Conservation (phyloP, 2,888 invertebrate genomes). For the Hydriomena furcata region DNA sequence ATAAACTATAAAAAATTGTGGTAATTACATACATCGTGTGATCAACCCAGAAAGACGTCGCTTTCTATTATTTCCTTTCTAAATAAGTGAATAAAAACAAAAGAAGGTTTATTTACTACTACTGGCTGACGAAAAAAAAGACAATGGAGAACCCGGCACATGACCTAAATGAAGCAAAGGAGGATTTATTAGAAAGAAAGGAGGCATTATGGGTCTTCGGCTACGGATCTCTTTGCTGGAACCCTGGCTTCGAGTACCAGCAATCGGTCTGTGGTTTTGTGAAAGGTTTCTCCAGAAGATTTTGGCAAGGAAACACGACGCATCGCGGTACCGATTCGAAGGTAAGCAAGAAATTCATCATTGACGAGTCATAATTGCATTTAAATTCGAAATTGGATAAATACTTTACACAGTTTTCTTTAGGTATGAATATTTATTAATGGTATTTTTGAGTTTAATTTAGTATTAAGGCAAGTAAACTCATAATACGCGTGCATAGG, state of each 20-base stretch:
- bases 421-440: neutral
- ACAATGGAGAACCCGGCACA: conserved; percentile 28
- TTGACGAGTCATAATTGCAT: no score
- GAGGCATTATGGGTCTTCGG: conserved; percentile 95
- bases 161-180: conserved; percentile 16
- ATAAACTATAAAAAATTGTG: neutral
- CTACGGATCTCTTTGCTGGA: conserved; percentile 98
- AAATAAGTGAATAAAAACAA: conserved; percentile 17
- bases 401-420: neutral
- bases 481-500: conserved; percentile 12
- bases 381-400: conserved; percentile 1
- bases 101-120: neutral
- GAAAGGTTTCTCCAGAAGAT: conserved; percentile 91
- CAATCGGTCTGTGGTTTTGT: conserved; percentile 92
- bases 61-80: conserved; percentile 42
- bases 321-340: conserved; percentile 90
- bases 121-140: neutral
- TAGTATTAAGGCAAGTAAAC: conserved; percentile 8
- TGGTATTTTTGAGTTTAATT: neutral
- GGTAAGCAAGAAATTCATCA: conserved; percentile 79
- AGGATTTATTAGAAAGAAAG: conserved; percentile 42
- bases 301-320: conserved; percentile 96
- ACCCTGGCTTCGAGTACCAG: conserved; percentile 94
- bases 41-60: conserved; percentile 45
- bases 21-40: conserved; percentile 41